A percentile compares a stretch with the other conserved stretches of the same genome.
phyloP scores from a whole-genome alignment of 2,113 vertebrate species.

The Sebastes fasciatus region DNA sequence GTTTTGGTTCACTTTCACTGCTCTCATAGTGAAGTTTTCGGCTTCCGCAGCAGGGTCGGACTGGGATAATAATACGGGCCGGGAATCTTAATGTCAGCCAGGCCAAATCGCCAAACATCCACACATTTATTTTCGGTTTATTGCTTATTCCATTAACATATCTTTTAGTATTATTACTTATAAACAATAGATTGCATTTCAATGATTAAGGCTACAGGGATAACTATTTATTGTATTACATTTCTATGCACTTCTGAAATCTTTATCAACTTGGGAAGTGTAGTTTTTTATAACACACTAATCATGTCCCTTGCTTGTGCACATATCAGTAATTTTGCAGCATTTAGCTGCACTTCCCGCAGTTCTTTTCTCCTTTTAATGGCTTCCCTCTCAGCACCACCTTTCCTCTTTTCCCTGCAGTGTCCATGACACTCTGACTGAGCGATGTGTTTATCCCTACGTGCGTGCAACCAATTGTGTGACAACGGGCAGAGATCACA shows the following conservation, averaged over 20 bases:
- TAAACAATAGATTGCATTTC: neutral
- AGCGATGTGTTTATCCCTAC: neutral
- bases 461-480: neutral
- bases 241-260: too few species aligned
- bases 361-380: neutral
- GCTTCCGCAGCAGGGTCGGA: neutral
- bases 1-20: neutral
- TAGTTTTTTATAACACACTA: too few species aligned
- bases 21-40: too few species aligned
- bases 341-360: neutral
- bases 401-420: neutral
- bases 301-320: too few species aligned
- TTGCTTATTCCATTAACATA: neutral
- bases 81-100: neutral
- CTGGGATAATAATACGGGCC: neutral
- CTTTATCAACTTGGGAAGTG: too few species aligned
- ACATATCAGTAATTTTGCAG: neutral
- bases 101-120: neutral
- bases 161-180: neutral
- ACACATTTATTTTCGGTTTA: neutral
- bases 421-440: neutral
- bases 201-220: too few species aligned
- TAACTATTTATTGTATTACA: too few species aligned
- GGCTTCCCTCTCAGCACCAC: neutral
- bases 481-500: neutral